Evolutionary conservation across 2,797 vertebrate species (phyloP), one percentile per base, ranked within the genome.

Genomic region (Sus cebifrons): DNA sequence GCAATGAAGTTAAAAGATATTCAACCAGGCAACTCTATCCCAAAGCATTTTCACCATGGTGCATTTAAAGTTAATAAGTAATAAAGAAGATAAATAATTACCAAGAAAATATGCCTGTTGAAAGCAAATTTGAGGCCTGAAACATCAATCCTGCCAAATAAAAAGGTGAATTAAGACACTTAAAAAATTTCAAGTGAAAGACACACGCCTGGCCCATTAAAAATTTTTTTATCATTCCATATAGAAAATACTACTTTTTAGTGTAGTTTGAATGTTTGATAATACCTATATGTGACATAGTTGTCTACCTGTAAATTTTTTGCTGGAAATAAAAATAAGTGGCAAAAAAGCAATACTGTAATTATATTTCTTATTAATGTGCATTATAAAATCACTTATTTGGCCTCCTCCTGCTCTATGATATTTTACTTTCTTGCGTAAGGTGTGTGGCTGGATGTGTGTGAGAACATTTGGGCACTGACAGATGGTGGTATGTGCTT

Each of bases 31-130:
- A n/a, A 29, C 87, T 95, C 86, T 85, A 78, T 9, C 60, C 84
- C 91, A 89, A 25, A 70, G 62, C 56, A 49, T 89, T 96, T 97
- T 93, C 64, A 87, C 88, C 70, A 86, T 49, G 78, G 81, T 32
- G 40, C 68, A 85, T 87, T 92, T 74, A 95, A 97, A 88, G 97
- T 97, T 96, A 97, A 92, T 96, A 92, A 96, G 36, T 93, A 90
- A 95, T 92, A 78, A 92, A 79, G 91, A 86, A 95, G 58, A 73
- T 88, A 96, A 97, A 97, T 86, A 70, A 95, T 93, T 94, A 97
- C 67, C 40, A 88, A 89, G 94, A 73, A 95, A 96, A 89, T 86
- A 94, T 93, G 91, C 77, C 83, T 52, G 49, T 40, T 92, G 87
- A 92, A 92, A 95, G 88, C 87, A 97, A 90, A 94, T 95, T 56